Percentiles rank a stretch among this genome's conserved stretches.
Conservation (phyloP, 1,140 invertebrate genomes). For the Drosophila elegans region DNA sequence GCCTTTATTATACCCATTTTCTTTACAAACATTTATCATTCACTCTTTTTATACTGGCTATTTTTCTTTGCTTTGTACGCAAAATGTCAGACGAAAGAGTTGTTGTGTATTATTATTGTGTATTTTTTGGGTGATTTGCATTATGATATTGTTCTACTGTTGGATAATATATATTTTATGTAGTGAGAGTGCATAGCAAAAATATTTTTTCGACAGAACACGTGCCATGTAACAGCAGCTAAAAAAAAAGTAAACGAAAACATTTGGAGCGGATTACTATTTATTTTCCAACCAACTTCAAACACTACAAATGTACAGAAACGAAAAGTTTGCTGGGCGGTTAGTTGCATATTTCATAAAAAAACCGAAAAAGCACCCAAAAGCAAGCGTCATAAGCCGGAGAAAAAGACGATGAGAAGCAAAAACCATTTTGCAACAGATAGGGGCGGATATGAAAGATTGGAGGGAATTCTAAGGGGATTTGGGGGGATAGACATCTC, state of each 20-base stretch:
- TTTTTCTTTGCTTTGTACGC: neutral
- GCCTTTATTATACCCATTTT: neutral
- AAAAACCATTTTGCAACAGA: constrained; percentile 43
- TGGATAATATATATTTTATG: constrained; percentile 22
- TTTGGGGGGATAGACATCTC: constrained; percentile 18
- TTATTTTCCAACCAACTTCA: constrained; percentile 24
- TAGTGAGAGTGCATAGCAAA: constrained; percentile 13
- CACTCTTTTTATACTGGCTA: neutral
- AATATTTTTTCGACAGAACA: constrained; percentile 17
- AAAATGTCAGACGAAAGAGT: neutral
- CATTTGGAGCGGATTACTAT: constrained; percentile 20
- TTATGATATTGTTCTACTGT: constrained; percentile 16
- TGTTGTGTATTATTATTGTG: neutral
- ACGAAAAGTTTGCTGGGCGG: constrained; percentile 32
- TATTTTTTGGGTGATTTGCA: constrained; percentile 35
- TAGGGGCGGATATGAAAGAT: constrained; percentile 1
- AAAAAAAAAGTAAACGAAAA: neutral
- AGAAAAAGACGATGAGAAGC: constrained; percentile 25
- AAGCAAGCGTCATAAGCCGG: constrained; percentile 2
- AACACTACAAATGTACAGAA: constrained; percentile 21
- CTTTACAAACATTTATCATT: neutral
- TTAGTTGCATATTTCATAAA: constrained; percentile 27
- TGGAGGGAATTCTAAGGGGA: neutral
- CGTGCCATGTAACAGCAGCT: neutral
- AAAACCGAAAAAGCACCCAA: constrained; percentile 5